phyloP scores from a whole-genome alignment of 2,888 invertebrate genomes.

The Pammene fasciana region DNA sequence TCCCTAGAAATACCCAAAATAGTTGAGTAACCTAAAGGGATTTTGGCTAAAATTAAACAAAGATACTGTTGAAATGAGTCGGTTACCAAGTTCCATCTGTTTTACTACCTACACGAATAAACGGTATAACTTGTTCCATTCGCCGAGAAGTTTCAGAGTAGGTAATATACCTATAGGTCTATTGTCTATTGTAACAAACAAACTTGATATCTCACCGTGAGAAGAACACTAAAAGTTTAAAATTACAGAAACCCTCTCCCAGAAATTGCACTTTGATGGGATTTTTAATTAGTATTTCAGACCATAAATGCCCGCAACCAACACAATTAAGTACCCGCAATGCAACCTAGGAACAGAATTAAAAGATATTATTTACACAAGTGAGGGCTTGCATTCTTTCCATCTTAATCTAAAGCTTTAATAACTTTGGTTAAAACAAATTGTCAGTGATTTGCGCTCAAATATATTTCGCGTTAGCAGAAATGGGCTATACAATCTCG shows the following conservation, averaged over 20 bases:
- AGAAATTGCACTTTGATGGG: background rate
- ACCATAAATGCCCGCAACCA: background rate
- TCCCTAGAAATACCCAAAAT: background rate
- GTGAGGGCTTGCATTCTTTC: no score
- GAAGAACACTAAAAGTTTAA: slow-evolving; percentile 5
- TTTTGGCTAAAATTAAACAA: slow-evolving; percentile 17
- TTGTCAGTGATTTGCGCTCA: no score
- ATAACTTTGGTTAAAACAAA: no score
- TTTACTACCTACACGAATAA: slow-evolving; percentile 8
- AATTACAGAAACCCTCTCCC: slow-evolving; percentile 13
- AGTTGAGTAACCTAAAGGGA: background rate
- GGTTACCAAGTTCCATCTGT: slow-evolving; percentile 21
- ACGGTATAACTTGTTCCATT: slow-evolving; percentile 2
- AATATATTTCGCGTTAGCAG: background rate
- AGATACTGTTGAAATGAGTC: background rate
- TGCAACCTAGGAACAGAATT: background rate
- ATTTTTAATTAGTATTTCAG: slow-evolving; percentile 23
- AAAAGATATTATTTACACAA: no score
- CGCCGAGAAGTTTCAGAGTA: slow-evolving; percentile 1
- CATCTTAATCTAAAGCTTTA: no score
- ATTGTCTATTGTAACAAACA: slow-evolving; percentile 4
- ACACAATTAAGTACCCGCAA: slow-evolving; percentile 15
- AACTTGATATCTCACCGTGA: background rate
- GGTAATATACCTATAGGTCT: background rate
- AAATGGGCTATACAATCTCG: background rate